These are phyloP conservation scores for Steinernema carpocapsae DNA, from an alignment of 2,888 invertebrate genomes.

Conservation along the genomic window DNA sequence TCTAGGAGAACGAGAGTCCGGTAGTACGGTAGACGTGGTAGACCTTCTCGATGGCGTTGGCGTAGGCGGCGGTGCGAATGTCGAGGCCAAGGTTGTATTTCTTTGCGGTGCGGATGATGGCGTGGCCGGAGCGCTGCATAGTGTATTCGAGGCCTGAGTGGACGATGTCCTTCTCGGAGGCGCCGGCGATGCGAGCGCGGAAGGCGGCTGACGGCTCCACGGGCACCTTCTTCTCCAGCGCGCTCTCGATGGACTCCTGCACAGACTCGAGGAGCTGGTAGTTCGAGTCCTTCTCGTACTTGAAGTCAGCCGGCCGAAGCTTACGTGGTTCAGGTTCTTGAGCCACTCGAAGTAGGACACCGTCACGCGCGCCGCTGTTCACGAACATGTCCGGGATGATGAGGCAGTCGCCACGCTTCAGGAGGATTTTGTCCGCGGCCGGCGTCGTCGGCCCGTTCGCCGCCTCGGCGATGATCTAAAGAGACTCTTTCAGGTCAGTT, in stretches of 20 bases:
- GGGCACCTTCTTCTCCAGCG: conserved; percentile 75
- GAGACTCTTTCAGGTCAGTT: background rate
- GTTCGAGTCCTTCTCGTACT: conserved; percentile 90
- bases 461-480: conserved; percentile 92
- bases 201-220: conserved; percentile 62
- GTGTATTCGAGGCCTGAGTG: conserved; percentile 96
- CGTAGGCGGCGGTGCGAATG: conserved; percentile 92
- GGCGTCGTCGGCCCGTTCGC: conserved; percentile 97
- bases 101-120: conserved; percentile 71
- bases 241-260: no score
- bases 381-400: conserved; percentile 83
- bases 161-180: conserved; percentile 93
- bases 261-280: no score
- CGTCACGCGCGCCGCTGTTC: conserved; percentile 87
- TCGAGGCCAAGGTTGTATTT: conserved; percentile 91
- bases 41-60: conserved; percentile 87
- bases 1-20: conserved; percentile 6
- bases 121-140: conserved; percentile 85
- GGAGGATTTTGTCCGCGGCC: conserved; percentile 87
- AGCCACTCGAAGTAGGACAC: conserved; percentile 99
- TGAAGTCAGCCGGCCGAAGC: conserved; percentile 88
- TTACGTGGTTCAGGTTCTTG: conserved; percentile 96
- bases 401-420: conserved; percentile 81
- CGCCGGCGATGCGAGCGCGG: conserved; percentile 78
- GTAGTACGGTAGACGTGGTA: conserved; percentile 50